These are phyloP conservation scores for Drosophila yakuba DNA, from an alignment of 1,140 invertebrate genomes.

Conservation along the genomic window DNA sequence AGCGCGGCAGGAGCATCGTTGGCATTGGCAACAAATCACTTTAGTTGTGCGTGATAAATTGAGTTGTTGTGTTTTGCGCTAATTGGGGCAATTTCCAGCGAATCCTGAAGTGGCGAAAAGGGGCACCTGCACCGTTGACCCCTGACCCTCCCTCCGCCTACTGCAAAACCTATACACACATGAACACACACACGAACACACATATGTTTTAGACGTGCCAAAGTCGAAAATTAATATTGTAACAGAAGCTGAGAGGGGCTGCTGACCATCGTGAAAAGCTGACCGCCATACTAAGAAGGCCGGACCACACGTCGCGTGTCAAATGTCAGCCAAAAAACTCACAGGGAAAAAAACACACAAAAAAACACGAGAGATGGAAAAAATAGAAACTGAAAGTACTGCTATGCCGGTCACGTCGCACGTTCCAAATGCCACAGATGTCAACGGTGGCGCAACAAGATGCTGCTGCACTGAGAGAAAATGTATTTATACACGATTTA, in stretches of 20 bases:
- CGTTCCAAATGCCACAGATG: conserved; percentile 83
- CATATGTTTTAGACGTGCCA: conserved; percentile 50
- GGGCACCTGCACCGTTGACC: conserved; percentile 16
- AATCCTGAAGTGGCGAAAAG: conserved; percentile 53
- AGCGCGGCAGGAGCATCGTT: conserved; percentile 42
- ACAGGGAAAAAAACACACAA: conserved; percentile 4
- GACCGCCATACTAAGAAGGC: conserved; percentile 70
- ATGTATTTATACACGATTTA: background rate
- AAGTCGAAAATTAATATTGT: conserved; percentile 74
- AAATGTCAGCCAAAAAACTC: conserved; percentile 73
- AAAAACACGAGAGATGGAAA: conserved; percentile 5
- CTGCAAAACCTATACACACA: background rate
- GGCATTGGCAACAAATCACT: conserved; percentile 83
- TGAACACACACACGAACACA: conserved; percentile 7
- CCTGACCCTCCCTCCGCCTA: background rate
- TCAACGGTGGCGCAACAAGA: conserved; percentile 76
- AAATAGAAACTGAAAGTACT: conserved; percentile 37
- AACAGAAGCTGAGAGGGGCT: conserved; percentile 39
- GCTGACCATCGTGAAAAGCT: conserved; percentile 40
- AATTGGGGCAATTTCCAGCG: conserved; percentile 78
- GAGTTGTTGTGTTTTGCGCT: conserved; percentile 81
- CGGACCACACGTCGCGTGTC: conserved; percentile 69
- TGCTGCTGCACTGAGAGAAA: conserved; percentile 29
- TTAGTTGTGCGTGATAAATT: conserved; percentile 83
- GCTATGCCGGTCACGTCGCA: conserved; percentile 82